phyloP scores from a whole-genome alignment of 2,113 vertebrate species.

The Merops nubicus region DNA sequence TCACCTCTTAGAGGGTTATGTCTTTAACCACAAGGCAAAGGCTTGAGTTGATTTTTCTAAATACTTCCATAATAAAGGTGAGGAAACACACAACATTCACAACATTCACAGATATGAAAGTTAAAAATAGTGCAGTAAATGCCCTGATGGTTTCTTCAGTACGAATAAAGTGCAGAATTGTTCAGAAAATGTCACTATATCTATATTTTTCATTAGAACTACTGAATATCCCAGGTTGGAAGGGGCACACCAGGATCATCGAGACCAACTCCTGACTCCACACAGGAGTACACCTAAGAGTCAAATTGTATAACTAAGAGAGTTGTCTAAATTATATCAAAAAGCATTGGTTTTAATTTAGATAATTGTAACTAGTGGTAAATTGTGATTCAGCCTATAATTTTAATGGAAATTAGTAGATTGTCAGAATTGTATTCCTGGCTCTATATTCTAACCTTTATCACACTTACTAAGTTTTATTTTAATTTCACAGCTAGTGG shows the following conservation, averaged over 20 bases:
- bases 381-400: rapidly evolving
- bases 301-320: no score
- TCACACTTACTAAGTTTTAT: not conserved
- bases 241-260: no score
- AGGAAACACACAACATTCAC: not conserved
- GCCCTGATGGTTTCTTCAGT: not conserved
- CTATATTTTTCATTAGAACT: not conserved
- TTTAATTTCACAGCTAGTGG: not conserved
- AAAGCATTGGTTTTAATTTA: not conserved
- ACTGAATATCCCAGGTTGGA: no score
- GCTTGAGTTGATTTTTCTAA: not conserved
- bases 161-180: not conserved
- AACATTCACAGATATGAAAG: not conserved
- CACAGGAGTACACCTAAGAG: not conserved
- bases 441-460: not conserved
- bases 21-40: not conserved
- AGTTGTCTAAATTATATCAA: not conserved
- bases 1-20: not conserved
- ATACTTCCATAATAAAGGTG: not conserved
- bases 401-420: not conserved
- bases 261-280: not conserved
- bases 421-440: not conserved
- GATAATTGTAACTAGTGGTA: not conserved
- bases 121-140: not conserved
- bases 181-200: not conserved